Evolutionary conservation across 2,113 vertebrate genomes (phyloP).

Genomic region (Halichoeres trimaculatus): DNA sequence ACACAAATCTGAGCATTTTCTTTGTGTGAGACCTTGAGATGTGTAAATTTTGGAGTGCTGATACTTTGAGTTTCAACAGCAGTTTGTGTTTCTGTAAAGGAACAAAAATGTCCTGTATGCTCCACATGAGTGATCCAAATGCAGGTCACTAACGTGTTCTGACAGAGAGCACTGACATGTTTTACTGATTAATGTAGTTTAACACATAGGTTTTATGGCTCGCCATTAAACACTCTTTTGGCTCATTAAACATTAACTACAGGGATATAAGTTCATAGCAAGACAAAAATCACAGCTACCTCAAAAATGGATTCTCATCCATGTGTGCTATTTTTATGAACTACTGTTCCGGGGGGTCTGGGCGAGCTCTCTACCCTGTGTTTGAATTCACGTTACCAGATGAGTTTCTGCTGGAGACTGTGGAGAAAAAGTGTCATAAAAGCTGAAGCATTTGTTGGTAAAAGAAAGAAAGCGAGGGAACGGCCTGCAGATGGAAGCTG

Average conservation of each 20-base stretch:
- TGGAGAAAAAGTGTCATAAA: slow-evolving; percentile 60
- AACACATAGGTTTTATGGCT: background rate
- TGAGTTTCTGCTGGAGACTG: slow-evolving; percentile 59
- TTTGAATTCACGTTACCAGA: slow-evolving; percentile 67
- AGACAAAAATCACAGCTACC: background rate
- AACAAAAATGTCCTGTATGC: too few species aligned
- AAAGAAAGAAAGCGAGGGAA: slow-evolving; percentile 56
- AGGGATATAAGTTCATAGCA: background rate
- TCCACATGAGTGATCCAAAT: too few species aligned
- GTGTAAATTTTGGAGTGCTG: too few species aligned
- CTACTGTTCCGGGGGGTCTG: slow-evolving; percentile 56
- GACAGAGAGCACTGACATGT: background rate
- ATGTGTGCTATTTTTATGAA: slow-evolving; percentile 63
- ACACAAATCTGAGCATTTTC: too few species aligned
- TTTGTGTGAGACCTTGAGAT: too few species aligned
- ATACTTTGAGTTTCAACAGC: background rate
- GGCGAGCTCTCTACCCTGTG: slow-evolving; percentile 57
- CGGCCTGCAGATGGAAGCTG: slow-evolving; percentile 35
- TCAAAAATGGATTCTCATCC: slow-evolving; percentile 9
- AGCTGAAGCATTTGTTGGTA: slow-evolving; percentile 60
- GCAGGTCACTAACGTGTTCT: background rate
- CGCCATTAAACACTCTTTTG: slow-evolving; percentile 1
- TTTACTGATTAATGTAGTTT: background rate
- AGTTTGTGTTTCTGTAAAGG: background rate
- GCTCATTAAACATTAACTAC: slow-evolving; percentile 1